Conservation (phyloP, 2,888 invertebrate genomes). For the Lithophane leautieri region DNA sequence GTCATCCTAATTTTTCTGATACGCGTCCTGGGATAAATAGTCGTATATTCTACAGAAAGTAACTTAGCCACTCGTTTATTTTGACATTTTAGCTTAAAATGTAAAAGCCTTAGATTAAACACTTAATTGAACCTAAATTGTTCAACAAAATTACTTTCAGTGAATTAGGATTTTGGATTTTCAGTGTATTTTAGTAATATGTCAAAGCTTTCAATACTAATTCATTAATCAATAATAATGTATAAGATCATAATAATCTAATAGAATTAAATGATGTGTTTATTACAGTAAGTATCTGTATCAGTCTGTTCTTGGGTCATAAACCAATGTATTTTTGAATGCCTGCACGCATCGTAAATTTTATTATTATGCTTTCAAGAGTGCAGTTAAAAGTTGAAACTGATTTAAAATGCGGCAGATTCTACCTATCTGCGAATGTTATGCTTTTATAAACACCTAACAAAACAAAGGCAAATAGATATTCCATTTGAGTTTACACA, state of each 20-base stretch:
- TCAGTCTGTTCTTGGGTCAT: slow-evolving; percentile 54
- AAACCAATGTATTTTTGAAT: slow-evolving; percentile 66
- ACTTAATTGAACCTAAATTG: slow-evolving; percentile 4
- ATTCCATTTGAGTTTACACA: neutral
- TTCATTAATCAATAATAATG: slow-evolving; percentile 9
- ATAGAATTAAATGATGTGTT: slow-evolving; percentile 21
- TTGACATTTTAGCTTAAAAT: slow-evolving; percentile 2
- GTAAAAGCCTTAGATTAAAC: slow-evolving; percentile 6
- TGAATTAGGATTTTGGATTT: slow-evolving; percentile 20
- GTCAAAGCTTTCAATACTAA: slow-evolving; percentile 10
- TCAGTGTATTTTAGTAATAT: slow-evolving; percentile 7
- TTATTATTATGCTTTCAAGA: slow-evolving; percentile 71
- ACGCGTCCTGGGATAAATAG: slow-evolving; percentile 55
- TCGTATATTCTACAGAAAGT: slow-evolving; percentile 30
- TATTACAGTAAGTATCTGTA: slow-evolving; percentile 48
- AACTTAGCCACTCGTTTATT: slow-evolving; percentile 22
- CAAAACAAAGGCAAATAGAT: neutral
- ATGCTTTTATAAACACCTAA: slow-evolving; percentile 11
- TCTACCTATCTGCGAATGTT: slow-evolving; percentile 14
- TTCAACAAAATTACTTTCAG: slow-evolving; percentile 7
- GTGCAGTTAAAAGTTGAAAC: slow-evolving; percentile 65
- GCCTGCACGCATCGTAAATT: slow-evolving; percentile 71
- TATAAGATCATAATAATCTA: neutral
- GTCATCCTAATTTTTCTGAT: slow-evolving; percentile 80
- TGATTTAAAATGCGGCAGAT: slow-evolving; percentile 61